A percentile compares a stretch with the other conserved stretches of the same genome.
These are phyloP conservation scores for Epicampocera succincta DNA, from an alignment of 2,888 invertebrate genomes.

Conservation along the genomic window DNA sequence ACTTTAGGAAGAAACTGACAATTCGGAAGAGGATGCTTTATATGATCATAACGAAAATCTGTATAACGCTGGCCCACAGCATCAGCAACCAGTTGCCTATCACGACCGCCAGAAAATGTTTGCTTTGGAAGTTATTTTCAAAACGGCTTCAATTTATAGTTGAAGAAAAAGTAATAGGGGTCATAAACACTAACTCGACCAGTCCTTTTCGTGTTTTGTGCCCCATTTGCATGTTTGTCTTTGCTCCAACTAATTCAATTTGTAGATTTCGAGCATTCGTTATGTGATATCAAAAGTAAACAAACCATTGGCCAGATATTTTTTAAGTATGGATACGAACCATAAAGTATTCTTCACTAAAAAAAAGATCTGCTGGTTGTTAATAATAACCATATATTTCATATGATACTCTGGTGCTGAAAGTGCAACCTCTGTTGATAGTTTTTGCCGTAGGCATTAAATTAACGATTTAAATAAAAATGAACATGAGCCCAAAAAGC, in stretches of 20 bases:
- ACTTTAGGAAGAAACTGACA: too few relatives aligned
- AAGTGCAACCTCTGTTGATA: constrained; percentile 30
- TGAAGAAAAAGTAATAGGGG: not conserved
- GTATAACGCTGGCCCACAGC: too few relatives aligned
- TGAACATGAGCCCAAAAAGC: constrained; percentile 49
- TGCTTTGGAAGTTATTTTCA: too few relatives aligned
- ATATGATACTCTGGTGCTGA: constrained; percentile 36
- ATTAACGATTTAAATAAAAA: constrained; percentile 61
- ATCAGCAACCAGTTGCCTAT: too few relatives aligned
- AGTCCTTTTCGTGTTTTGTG: not conserved
- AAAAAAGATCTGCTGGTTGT: constrained; percentile 23
- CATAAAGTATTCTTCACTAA: constrained; percentile 16
- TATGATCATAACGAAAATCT: too few relatives aligned
- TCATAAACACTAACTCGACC: not conserved
- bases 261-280: constrained; percentile 39
- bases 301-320: constrained; percentile 10
- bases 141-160: too few relatives aligned
- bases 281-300: constrained; percentile 34
- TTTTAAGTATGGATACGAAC: constrained; percentile 9
- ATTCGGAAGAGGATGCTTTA: too few relatives aligned
- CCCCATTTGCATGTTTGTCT: not conserved
- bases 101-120: too few relatives aligned
- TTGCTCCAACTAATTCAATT: constrained; percentile 41
- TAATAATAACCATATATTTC: constrained; percentile 37
- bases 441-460: constrained; percentile 34